Conservation (phyloP, 2,797 vertebrate species). For the Dermochelys coriacea region DNA sequence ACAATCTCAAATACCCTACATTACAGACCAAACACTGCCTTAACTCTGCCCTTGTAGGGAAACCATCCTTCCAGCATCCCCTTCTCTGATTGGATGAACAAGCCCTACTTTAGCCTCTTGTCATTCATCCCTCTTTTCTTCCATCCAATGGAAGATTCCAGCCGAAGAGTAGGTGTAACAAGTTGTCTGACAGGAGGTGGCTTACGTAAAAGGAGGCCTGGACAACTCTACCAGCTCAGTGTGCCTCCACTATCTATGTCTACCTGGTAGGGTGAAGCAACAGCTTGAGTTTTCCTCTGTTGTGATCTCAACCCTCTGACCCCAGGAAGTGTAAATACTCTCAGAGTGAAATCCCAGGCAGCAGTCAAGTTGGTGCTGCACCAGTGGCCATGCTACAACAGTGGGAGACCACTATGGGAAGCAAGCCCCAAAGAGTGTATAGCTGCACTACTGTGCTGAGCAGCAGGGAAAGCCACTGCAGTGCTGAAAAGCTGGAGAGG, state of each 20-base stretch:
- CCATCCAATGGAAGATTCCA: not conserved
- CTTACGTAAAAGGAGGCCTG: not conserved
- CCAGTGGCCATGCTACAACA: not conserved
- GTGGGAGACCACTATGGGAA: not conserved
- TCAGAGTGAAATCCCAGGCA: not conserved
- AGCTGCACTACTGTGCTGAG: not conserved
- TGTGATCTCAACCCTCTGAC: rapidly evolving
- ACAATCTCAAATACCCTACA: not conserved
- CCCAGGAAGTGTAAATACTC: not conserved
- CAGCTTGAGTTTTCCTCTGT: not conserved
- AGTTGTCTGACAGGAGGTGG: not conserved
- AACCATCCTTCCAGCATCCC: not conserved
- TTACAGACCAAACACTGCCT: not conserved
- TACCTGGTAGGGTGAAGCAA: not conserved
- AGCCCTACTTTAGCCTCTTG: not conserved
- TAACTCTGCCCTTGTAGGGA: not conserved
- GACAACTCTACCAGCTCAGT: not conserved
- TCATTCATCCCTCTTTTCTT: not conserved
- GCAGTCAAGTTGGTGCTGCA: too few relatives aligned
- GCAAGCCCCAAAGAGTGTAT: not conserved
- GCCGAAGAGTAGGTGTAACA: not conserved
- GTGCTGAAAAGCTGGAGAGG: not conserved
- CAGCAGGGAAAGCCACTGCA: not conserved
- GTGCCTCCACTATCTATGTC: not conserved
- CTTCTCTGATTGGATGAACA: not conserved